Percentiles rank a stretch among this genome's conserved stretches.
phyloP scores from a whole-genome alignment of 1,140 invertebrate species.

The Trinorchestia longiramus region DNA sequence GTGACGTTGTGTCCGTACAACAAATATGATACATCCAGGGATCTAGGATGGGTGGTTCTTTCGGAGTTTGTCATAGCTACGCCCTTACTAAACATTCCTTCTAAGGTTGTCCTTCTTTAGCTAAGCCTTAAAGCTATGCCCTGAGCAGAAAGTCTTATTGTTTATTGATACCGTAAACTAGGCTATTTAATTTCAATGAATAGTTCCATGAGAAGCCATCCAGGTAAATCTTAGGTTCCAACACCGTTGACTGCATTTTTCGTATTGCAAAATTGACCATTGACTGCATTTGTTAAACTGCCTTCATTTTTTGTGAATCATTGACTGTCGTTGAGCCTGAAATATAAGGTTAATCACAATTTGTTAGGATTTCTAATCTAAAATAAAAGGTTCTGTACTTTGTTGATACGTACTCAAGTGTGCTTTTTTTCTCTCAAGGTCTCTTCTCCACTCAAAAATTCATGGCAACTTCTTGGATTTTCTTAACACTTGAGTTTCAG shows the following conservation, averaged over 20 bases:
- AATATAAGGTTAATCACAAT: too few species aligned
- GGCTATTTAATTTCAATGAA: background rate
- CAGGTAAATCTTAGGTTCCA: too few species aligned
- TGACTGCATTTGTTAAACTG: background rate
- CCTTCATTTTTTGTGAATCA: background rate
- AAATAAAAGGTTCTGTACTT: too few species aligned
- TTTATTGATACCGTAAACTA: background rate
- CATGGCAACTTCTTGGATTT: background rate
- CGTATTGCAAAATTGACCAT: background rate
- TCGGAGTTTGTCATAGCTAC: background rate
- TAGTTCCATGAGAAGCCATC: too few species aligned
- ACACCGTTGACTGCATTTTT: too few species aligned
- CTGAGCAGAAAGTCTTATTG: background rate
- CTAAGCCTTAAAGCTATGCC: background rate
- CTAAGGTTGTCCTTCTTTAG: background rate
- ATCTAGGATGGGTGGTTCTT: background rate
- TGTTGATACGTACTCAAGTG: too few species aligned
- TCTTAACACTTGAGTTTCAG: background rate
- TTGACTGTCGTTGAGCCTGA: background rate
- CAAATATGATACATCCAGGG: too few species aligned
- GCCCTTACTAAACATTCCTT: background rate
- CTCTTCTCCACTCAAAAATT: too few species aligned
- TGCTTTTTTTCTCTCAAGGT: too few species aligned
- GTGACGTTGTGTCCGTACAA: too few species aligned
- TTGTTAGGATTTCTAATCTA: too few species aligned